Conservation (phyloP, 2,797 vertebrate genomes). For the Scyliorhinus canicula region DNA sequence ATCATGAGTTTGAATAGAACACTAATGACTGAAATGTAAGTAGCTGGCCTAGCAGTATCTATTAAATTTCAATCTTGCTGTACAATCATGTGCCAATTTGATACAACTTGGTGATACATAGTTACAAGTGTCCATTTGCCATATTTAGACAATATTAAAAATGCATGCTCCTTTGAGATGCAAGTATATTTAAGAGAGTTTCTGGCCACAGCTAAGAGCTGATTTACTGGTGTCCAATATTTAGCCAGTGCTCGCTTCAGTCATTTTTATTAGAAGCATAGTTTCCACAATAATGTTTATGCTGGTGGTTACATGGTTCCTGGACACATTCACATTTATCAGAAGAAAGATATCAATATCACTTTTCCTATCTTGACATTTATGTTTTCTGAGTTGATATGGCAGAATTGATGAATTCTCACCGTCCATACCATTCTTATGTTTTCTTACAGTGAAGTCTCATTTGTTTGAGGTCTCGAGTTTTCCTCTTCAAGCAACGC, state of each 20-base stretch:
- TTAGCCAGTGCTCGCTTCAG: not conserved
- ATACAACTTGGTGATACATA: slow-evolving; percentile 7
- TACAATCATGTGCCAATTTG: slow-evolving; percentile 10
- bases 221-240: not conserved
- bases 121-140: not conserved
- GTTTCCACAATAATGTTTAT: slow-evolving; percentile 1
- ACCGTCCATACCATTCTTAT: not conserved
- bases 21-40: not conserved
- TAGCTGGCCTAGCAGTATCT: not conserved
- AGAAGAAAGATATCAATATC: slow-evolving; percentile 15
- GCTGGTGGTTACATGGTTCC: not conserved
- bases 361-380: slow-evolving; percentile 19
- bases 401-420: not conserved
- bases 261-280: not conserved
- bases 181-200: not conserved
- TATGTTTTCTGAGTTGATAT: not conserved
- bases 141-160: not conserved
- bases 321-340: not conserved
- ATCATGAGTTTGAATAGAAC: not conserved
- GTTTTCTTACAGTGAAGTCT: slow-evolving; percentile 69
- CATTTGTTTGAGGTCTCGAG: slow-evolving; percentile 73
- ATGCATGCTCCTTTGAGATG: not conserved
- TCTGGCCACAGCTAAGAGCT: not conserved
- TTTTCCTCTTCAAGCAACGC: slow-evolving; percentile 77
- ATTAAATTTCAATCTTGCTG: not conserved